Percentiles rank a stretch among this genome's conserved stretches.
Conservation (phyloP, 2,113 vertebrate genomes). For the Sciurus niger region DNA sequence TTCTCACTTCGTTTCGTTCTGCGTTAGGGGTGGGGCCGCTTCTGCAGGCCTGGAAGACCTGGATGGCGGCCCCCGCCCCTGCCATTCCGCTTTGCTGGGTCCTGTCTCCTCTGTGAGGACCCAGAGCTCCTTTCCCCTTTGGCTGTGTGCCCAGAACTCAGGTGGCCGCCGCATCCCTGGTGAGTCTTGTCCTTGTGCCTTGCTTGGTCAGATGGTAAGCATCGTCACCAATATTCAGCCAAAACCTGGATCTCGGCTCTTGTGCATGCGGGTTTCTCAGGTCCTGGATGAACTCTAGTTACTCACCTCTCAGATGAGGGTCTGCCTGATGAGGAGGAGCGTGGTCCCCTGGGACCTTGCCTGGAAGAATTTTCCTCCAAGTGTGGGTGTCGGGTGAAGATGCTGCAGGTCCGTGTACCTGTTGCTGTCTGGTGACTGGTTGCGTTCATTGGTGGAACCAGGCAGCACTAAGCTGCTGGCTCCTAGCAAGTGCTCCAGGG, state of each 20-base stretch:
- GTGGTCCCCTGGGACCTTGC: accelerated
- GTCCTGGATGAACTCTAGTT: constrained; percentile 35
- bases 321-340: not conserved
- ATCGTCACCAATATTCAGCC: constrained; percentile 70
- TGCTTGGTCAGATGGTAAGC: constrained; percentile 84
- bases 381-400: not conserved
- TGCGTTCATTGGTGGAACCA: accelerated
- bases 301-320: constrained; percentile 58
- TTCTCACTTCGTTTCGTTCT: not conserved
- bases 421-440: not conserved
- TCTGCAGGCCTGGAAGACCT: constrained; percentile 68
- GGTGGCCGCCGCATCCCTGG: constrained; percentile 71
- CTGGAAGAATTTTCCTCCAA: not conserved
- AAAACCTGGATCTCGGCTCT: constrained; percentile 54
- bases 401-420: accelerated
- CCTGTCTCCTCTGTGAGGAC: constrained; percentile 57
- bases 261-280: constrained; percentile 73
- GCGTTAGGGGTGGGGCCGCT: not conserved
- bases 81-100: not conserved
- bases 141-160: constrained; percentile 39
- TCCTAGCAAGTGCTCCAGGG: not conserved
- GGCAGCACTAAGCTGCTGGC: not conserved
- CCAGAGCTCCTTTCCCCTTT: constrained; percentile 76
- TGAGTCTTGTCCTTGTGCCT: constrained; percentile 82
- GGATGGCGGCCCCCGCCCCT: not conserved